These are phyloP conservation scores for Kryphioiulus occultus DNA, from an alignment of 2,888 invertebrate genomes.

Conservation along the genomic window DNA sequence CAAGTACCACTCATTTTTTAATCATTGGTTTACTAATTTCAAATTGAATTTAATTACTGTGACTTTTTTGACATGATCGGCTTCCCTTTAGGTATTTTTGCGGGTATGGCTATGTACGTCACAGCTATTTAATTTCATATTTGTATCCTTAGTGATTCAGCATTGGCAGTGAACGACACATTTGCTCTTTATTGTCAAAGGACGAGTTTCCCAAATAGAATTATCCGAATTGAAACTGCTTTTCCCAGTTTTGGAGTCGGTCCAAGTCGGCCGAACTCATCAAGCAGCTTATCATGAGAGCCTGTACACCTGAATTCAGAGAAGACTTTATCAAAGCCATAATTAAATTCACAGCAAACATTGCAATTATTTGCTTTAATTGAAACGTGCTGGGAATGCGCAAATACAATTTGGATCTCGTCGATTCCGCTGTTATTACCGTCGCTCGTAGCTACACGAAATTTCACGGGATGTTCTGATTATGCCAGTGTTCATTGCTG, in stretches of 20 bases:
- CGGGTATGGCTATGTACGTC: background rate
- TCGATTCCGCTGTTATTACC: background rate
- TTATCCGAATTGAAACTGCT: conserved; percentile 8
- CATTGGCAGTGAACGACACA: background rate
- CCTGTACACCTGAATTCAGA: background rate
- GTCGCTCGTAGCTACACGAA: background rate
- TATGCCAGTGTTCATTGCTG: background rate
- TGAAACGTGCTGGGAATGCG: background rate
- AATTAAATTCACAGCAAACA: background rate
- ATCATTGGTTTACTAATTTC: background rate
- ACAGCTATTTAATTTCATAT: background rate
- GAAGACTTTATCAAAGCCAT: background rate
- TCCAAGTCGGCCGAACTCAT: background rate
- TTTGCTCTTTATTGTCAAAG: background rate
- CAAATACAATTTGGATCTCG: background rate
- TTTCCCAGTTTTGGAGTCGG: background rate
- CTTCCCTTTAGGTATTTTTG: too few relatives aligned
- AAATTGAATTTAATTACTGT: too few relatives aligned
- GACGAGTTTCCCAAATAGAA: background rate
- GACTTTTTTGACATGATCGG: too few relatives aligned
- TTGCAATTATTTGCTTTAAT: conserved; percentile 15
- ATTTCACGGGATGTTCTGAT: background rate
- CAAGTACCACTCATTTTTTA: background rate
- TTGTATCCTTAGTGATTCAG: background rate
- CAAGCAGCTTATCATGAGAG: background rate